Evolutionary conservation across 2,113 vertebrate genomes (phyloP), one percentile per base, ranked within the genome.

Genomic region (Orthonyx spaldingii): DNA sequence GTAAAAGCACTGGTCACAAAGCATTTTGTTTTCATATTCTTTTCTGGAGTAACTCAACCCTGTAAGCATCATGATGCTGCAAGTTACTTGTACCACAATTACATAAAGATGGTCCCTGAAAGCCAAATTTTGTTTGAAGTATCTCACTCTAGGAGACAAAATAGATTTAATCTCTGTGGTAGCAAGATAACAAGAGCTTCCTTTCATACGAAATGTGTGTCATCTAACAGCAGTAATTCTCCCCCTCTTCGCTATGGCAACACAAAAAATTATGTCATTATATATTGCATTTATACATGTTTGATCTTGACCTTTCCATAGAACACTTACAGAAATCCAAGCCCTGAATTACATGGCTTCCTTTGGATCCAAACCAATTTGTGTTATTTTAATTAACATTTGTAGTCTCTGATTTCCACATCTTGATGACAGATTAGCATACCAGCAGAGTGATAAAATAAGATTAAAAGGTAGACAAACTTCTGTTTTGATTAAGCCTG

Each of bases 381-480:
- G 47, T 93, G 57, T 93, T 90, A 90, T 90, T 95, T 92, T 94
- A 96, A 96, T 97, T 97, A 97, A 75, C 71, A 32, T 87, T 86
- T 88, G 12, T 77, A 84, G 52, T 83, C 76, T 93, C 68, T 39
- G 35, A 89, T 95, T 95, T 91, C 90, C 79, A 90, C 93, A 94
- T 91, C 79, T 78, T 88, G 88, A 94, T 95, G 93, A 96, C 88
- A 95, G 90, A 95, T 86, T 87, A 95, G 37, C 90, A 90, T 96
- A 86, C 85, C 85, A 78, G 30, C 12, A 68, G 71, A 75, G 64
- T 93, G 92, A 95, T 93, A 96, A 97, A 96, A 94, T 82, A n/a
- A 96, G 85, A 97, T 96, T 95, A 91, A 93, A 94, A 84, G 76
- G 82, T 68, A 97, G 95, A 87, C 85, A 81, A 86, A 77, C 59